Conservation (phyloP, 2,888 invertebrate species). For the Ditula angustiorana region DNA sequence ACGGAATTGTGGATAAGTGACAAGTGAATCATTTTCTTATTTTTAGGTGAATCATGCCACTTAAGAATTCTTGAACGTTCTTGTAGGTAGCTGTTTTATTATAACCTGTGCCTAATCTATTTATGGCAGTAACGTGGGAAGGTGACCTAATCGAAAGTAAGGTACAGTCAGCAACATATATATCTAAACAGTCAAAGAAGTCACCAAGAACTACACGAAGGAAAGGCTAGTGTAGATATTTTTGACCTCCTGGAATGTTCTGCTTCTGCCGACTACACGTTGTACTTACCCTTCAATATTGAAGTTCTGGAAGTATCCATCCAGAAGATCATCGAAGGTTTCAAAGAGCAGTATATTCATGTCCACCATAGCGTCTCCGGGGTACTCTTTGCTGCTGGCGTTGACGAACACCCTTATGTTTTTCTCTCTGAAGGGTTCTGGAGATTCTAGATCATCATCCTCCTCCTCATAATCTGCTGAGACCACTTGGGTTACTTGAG, state of each 20-base stretch:
- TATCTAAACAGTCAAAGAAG: too few species aligned
- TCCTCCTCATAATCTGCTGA: slow-evolving; percentile 91
- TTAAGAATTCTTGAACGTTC: background rate
- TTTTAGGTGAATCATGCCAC: slow-evolving; percentile 18
- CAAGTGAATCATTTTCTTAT: slow-evolving; percentile 12
- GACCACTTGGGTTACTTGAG: slow-evolving; percentile 92
- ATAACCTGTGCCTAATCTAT: background rate
- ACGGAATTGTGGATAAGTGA: background rate
- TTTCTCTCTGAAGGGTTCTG: slow-evolving; percentile 87
- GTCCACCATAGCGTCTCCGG: slow-evolving; percentile 89
- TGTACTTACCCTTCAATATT: slow-evolving; percentile 89
- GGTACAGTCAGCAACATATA: too few species aligned
- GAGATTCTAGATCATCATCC: slow-evolving; percentile 86
- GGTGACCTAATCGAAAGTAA: background rate
- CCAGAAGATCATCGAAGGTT: slow-evolving; percentile 91
- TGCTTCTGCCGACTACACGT: too few species aligned
- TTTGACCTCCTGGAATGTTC: too few species aligned
- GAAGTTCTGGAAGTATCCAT: slow-evolving; percentile 94
- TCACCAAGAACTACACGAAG: too few species aligned
- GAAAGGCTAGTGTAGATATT: too few species aligned
- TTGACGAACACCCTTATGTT: slow-evolving; percentile 78
- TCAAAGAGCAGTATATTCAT: slow-evolving; percentile 96
- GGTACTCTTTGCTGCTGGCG: slow-evolving; percentile 59
- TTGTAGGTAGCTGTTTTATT: background rate
- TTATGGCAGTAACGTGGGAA: background rate